Base-by-base conservation (phyloP, 2,888 invertebrate genomes). In the Odontocolon sp. region DNA sequence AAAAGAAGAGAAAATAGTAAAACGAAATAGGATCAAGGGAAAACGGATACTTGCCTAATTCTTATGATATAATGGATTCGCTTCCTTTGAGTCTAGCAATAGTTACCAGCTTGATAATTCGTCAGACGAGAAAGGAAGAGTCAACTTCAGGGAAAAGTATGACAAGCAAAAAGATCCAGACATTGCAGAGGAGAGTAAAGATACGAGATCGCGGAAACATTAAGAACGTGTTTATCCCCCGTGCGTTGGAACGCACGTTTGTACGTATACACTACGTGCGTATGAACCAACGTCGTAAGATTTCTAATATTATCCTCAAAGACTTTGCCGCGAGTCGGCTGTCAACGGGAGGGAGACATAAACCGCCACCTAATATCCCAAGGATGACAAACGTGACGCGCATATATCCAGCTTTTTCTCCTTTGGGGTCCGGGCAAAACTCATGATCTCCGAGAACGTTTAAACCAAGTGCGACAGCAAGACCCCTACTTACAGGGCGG, bases 361-460 rank as follows among this genome's bases (percentile, higher is more conserved):
- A 88, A 86, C 85, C 80, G 66, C 67, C 78, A 79, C 75, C 84
- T 86, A 87, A 88, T 87, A 86, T 86, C 85, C 77, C 74, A 45
- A 67, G 81, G 83, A 86, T 85, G 88, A 87, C 87, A 87, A 85
- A 87, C 85, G 84, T 78, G 85, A 83, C 84, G 77, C 75, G 79
- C 84, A 77, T 83, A 63, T 69, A 74, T 57, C 21, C 63, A 42
- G 36, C 38, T 33, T 33, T 67, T 38, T 38, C 79, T 80, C 80
- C 81, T 81, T 85, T 83, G 80, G 71, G 57, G 66, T 26, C 63
- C 56, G 36, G 36, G 28, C 57, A 57, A 68, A 63, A 54, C 67
- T 73, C 21, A 47, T 31, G 63, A 56, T 56, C 68, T 57, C 28
- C 52, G 33, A 36, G 31, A 63, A 26, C 64, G 74, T 75, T 75